A percentile compares a stretch with the other conserved stretches of the same genome.
Conservation (phyloP, 2,888 invertebrate species). For the Clostera curtula region DNA sequence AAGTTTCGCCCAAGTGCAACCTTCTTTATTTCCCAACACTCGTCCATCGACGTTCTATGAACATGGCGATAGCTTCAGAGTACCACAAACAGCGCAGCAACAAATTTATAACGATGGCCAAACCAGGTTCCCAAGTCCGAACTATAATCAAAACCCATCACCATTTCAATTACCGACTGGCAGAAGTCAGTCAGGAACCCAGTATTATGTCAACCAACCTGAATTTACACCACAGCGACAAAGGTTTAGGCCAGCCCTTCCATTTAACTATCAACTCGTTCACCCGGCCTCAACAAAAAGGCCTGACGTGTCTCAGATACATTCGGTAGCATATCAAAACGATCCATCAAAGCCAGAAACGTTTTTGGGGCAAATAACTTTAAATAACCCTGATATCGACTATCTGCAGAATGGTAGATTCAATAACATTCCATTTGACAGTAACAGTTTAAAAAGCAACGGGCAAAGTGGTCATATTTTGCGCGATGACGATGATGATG, state of each 20-base stretch:
- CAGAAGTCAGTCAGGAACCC: slow-evolving; percentile 62
- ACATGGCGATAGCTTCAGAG: slow-evolving; percentile 52
- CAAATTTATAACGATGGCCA: slow-evolving; percentile 52
- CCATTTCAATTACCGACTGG: slow-evolving; percentile 66
- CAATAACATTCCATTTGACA: slow-evolving; percentile 64
- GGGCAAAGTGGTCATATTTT: slow-evolving; percentile 56
- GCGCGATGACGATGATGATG: slow-evolving; percentile 57
- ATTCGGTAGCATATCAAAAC: slow-evolving; percentile 72
- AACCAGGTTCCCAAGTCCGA: slow-evolving; percentile 59
- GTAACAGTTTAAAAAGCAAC: slow-evolving; percentile 65
- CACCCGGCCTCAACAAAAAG: slow-evolving; percentile 69
- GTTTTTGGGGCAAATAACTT: slow-evolving; percentile 77
- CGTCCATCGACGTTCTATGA: slow-evolving; percentile 53
- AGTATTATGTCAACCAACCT: slow-evolving; percentile 65
- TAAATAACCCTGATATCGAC: slow-evolving; percentile 75
- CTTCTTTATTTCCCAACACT: slow-evolving; percentile 58
- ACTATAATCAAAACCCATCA: slow-evolving; percentile 66
- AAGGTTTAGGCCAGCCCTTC: slow-evolving; percentile 56
- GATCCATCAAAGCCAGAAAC: slow-evolving; percentile 77
- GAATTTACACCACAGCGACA: slow-evolving; percentile 55
- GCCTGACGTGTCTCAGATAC: slow-evolving; percentile 74
- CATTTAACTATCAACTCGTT: slow-evolving; percentile 60
- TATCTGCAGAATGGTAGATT: slow-evolving; percentile 61
- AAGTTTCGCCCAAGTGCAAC: slow-evolving; percentile 71
- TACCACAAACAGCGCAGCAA: slow-evolving; percentile 45